phyloP scores from a whole-genome alignment of 2,888 invertebrate genomes.

The Amphipoea oculea region DNA sequence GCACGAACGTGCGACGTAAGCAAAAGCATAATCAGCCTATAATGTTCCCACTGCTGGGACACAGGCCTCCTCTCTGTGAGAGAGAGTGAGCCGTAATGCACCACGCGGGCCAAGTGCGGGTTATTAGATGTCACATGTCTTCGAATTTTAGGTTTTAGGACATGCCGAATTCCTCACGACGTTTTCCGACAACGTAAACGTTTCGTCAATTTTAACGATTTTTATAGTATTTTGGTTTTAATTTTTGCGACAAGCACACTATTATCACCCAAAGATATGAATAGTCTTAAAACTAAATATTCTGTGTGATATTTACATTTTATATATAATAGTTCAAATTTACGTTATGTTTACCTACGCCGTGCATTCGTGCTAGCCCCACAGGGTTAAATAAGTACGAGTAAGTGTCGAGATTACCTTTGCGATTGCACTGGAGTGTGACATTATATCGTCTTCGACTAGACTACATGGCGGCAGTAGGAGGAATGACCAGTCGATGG shows the following conservation, averaged over 20 bases:
- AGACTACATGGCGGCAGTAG: conserved; percentile 82
- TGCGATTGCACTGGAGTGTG: conserved; percentile 71
- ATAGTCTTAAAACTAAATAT: not conserved
- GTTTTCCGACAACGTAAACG: not conserved
- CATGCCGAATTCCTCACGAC: not conserved
- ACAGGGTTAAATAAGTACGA: conserved; percentile 35
- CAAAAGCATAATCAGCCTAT: not conserved
- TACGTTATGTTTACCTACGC: too few species aligned
- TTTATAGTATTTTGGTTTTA: too few species aligned
- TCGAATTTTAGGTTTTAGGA: not conserved
- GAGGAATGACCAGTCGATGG: conserved; percentile 85
- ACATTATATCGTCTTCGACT: conserved; percentile 74
- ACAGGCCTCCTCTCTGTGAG: not conserved
- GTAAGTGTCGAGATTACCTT: conserved; percentile 65
- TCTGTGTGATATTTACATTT: not conserved
- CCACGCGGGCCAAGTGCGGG: not conserved
- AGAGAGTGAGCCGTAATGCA: not conserved
- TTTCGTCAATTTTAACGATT: not conserved
- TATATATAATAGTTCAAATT: too few species aligned
- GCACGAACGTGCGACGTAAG: not conserved
- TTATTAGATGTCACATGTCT: not conserved
- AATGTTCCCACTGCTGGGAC: not conserved
- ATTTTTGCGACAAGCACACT: not conserved
- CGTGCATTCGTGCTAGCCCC: not conserved
- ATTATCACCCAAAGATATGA: not conserved